Conservation (phyloP, 2,113 vertebrate genomes). For the Edolisoma coerulescens region DNA sequence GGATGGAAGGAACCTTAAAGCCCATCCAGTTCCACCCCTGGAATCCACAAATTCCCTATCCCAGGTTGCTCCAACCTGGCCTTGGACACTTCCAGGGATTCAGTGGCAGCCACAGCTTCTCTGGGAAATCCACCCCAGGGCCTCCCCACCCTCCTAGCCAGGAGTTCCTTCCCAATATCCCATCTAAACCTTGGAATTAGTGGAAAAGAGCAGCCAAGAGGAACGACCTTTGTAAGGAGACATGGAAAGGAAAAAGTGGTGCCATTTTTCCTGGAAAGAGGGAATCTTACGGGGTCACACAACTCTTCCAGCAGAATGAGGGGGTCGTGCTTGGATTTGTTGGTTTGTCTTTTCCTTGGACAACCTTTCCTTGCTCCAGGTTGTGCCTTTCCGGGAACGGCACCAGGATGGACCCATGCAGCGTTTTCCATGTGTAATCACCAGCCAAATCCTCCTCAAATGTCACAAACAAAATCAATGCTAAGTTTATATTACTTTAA, state of each 20-base stretch:
- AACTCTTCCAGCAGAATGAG: background rate
- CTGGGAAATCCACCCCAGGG: background rate
- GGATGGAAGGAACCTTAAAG: background rate
- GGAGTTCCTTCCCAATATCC: background rate
- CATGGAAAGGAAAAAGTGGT: background rate
- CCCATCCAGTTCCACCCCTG: background rate
- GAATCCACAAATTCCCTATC: background rate
- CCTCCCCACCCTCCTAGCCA: background rate
- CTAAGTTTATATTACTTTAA: background rate
- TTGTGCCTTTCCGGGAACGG: fast-evolving
- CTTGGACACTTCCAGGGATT: background rate
- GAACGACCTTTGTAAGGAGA: background rate
- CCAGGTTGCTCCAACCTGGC: background rate
- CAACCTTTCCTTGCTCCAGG: background rate
- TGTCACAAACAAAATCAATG: background rate
- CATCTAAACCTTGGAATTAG: background rate
- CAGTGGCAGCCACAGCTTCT: background rate
- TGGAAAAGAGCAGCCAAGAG: background rate
- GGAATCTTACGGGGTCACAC: fast-evolving
- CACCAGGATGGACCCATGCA: fast-evolving
- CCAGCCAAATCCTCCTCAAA: background rate
- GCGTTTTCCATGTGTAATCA: background rate
- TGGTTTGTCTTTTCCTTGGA: background rate
- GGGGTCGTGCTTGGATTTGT: background rate
- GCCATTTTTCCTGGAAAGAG: background rate